These are phyloP conservation scores for Rattus rattus DNA, from an alignment of 2,113 vertebrate genomes.

Conservation along the genomic window DNA sequence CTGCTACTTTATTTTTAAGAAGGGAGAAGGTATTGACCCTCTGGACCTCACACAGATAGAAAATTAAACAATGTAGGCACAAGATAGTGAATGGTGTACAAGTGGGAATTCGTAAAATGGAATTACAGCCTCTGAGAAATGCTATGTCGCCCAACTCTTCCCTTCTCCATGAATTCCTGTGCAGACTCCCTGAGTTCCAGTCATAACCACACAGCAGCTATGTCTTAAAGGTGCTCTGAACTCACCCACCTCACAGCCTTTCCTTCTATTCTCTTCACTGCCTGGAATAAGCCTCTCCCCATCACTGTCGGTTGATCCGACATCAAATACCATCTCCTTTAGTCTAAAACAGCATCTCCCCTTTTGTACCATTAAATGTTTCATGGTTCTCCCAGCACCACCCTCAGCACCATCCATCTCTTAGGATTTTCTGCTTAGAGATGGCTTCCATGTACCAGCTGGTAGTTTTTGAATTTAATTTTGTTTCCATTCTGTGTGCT, in stretches of 20 bases:
- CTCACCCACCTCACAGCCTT: neutral
- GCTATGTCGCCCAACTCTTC: neutral
- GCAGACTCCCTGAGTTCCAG: neutral
- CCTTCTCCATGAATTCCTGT: accelerated
- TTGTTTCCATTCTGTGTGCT: neutral
- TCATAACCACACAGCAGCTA: neutral
- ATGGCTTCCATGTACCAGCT: neutral
- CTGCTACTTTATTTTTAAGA: conserved; percentile 3
- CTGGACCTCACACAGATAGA: neutral
- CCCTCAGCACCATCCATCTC: neutral
- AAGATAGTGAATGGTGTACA: neutral
- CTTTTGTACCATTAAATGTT: neutral
- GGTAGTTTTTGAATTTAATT: neutral
- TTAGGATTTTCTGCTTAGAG: neutral
- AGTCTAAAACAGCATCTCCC: neutral
- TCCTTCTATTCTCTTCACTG: neutral
- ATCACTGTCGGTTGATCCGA: neutral
- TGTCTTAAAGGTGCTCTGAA: neutral
- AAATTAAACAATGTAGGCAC: neutral
- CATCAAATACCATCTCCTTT: neutral
- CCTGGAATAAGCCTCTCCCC: neutral
- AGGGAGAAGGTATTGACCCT: accelerated
- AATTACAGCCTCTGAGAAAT: neutral
- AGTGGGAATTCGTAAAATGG: neutral
- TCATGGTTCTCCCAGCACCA: neutral